Conservation (phyloP, 2,113 vertebrate species). For the Anthoscopus minutus region DNA sequence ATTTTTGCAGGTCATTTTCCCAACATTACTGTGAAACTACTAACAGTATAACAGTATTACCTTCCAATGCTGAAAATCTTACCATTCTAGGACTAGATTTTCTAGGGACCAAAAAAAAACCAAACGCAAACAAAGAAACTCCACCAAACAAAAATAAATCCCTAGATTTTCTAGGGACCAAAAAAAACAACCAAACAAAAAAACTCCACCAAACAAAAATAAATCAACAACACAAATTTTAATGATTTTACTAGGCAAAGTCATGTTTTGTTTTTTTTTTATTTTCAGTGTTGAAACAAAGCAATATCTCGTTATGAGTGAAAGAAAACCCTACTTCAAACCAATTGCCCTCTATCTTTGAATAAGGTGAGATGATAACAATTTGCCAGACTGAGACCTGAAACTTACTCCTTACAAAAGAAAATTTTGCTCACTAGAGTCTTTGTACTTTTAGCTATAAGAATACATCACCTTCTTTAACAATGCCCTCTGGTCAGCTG, state of each 20-base stretch:
- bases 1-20: not conserved
- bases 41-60: not conserved
- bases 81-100: not conserved
- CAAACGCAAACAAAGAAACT: no score
- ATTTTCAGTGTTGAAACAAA: not conserved
- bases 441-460: not conserved
- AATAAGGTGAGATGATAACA: not conserved
- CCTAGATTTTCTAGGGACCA: not conserved
- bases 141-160: not conserved
- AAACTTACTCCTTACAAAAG: not conserved
- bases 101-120: not conserved
- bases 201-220: not conserved
- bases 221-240: not conserved
- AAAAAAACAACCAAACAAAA: no score
- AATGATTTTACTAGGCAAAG: not conserved
- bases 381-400: not conserved
- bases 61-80: not conserved
- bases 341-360: not conserved
- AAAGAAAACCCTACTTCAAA: not conserved
- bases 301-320: not conserved
- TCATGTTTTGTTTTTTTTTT: not conserved
- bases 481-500: conserved; percentile 8
- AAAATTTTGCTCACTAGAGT: not conserved
- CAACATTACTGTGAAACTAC: not conserved
- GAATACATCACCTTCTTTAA: not conserved